Base-by-base conservation (phyloP, 2,797 vertebrate genomes). In the Glossophaga mutica region DNA sequence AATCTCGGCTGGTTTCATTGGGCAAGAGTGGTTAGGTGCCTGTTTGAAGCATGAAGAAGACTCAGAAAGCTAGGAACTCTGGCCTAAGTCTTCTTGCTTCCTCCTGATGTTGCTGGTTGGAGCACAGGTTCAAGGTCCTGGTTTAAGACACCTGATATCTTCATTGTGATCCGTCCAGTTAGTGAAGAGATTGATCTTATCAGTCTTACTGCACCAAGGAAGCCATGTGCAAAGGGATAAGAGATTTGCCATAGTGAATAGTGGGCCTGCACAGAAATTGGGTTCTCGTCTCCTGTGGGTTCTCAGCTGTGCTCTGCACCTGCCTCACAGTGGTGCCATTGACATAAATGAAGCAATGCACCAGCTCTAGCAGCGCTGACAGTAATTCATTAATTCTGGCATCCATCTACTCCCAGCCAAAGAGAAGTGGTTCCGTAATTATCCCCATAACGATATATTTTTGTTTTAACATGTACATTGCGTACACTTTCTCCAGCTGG, bases 381-480 rank as follows among this genome's bases (percentile, higher is more conserved):
- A 10, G 65, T 46, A 65, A 76, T 62, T 62, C 16, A 52, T 91
- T 67, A 90, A 89, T 93, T 90, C 42, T 85, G 77, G 22, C 67
- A 68, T 68, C 82, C 48, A 32, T 95, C 87, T 92, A 29, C 55
- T 85, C 19, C 39, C 8, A 87, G 48, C 79, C 59, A 84, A 87
- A 79, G 79, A 93, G 81, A 91, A 94, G 93, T 73, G 84, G 34
- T 79, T 84, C 79, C 68, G n/a, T 86, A 93, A 95, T 94, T 50
- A 96, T 34, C 73, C 84, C 2, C 15, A 26, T 83, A 83, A 90
- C 92, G 87, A 95, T 46, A 57, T 16, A 39, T 48, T 76, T 87
- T 94, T 93, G 26, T 88, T 94, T 88, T 88, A 83, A 92, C 14
- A 73, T 91, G 37, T 55, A 83, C 34, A 76, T 91, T 76, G 82